Evolutionary conservation across 1,140 invertebrate species (phyloP), one percentile per base, ranked within the genome.

Genomic region (Microplitis demolitor): DNA sequence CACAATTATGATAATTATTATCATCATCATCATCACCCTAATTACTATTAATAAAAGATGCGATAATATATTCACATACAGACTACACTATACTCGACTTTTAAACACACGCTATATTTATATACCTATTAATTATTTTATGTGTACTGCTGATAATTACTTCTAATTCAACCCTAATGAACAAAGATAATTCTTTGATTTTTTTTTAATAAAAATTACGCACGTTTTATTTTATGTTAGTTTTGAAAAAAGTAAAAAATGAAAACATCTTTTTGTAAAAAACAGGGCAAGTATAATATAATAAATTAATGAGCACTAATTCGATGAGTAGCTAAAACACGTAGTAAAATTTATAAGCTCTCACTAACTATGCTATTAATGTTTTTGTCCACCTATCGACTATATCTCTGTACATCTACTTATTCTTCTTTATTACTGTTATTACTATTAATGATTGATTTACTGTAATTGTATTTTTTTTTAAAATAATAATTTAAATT

Each of bases 371-470:
- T 58, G 53, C 54, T 60, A 58, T 34, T 69, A 56, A 69, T 56
- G 37, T 14, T 58, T 37, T 60, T 58, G n/a, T 16, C 53, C 34
- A 39, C 33, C 35, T 56, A 58, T 34, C 51, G 9, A 16, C 13
- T 58, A 58, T 58, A 31, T 39, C 34, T 51, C 24, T 34, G 14
- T 11, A 35, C 16, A 14, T 54, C 31, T 37, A 16, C 53, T 4
- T 63, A n/a, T 33, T 34, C 69, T 45, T 45, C 11, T 45, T 54
- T 14, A 13, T 54, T 6, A 54, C 6, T 50, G 24, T 54, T 13
- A 69, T 69, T 5, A 33, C 54, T 79, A 62, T 79, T 71, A 74
- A 72, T 74, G 69, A 75, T 74, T 73, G 60, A 66, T 68, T 83
- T 73, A 79, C 79, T 81, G 68, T 78, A 51, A 45, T n/a, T 66